Percentiles rank a stretch among this genome's conserved stretches.
phyloP scores from a whole-genome alignment of 92 coral and sea anemone species.

The Actinostola sp. region DNA sequence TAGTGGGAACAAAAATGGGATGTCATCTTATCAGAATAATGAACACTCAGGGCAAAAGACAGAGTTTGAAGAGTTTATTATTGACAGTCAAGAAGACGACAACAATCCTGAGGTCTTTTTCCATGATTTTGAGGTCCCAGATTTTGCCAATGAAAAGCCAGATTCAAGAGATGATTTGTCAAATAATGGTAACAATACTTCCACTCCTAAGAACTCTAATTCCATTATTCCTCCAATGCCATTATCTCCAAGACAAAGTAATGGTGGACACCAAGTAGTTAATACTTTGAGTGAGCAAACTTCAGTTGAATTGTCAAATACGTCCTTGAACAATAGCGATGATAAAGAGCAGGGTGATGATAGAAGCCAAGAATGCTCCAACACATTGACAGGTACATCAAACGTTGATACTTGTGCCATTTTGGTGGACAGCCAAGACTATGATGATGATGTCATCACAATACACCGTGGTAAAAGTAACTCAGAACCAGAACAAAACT shows the following conservation, averaged over 20 bases:
- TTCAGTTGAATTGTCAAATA: background rate
- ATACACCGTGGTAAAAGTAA: too few relatives aligned
- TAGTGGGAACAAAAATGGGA: background rate
- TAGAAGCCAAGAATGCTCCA: background rate
- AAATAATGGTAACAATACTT: background rate
- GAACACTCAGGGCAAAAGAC: background rate
- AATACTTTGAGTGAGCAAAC: background rate
- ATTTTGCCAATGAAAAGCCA: background rate
- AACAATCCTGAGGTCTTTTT: background rate
- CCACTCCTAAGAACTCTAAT: background rate
- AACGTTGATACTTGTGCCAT: conserved; percentile 17
- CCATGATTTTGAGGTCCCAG: conserved; percentile 25
- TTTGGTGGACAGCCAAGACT: conserved; percentile 58
- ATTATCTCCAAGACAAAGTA: background rate
- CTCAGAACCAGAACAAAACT: too few relatives aligned
- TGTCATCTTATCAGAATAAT: background rate
- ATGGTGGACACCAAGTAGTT: background rate
- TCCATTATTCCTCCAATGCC: background rate
- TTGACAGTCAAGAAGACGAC: background rate
- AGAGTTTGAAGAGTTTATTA: background rate
- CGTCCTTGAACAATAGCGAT: background rate
- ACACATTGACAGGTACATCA: background rate
- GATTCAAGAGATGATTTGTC: background rate
- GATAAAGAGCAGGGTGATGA: background rate
- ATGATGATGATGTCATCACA: conserved; percentile 27